Percentiles rank a stretch among this genome's conserved stretches.
Evolutionary conservation across 2,113 vertebrate genomes (phyloP).

Genomic region (Chionis minor): DNA sequence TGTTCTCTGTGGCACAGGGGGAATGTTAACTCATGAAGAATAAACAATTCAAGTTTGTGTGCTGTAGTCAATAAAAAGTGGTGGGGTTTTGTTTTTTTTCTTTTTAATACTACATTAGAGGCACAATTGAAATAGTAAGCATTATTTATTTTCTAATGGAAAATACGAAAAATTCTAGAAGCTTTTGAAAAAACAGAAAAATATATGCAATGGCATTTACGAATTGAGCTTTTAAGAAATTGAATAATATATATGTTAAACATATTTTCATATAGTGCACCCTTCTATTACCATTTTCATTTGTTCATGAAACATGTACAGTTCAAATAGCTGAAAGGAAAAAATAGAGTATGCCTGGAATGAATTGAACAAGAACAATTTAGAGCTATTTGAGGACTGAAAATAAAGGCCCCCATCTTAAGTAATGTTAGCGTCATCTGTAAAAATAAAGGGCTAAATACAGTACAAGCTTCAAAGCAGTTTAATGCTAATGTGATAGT

Average conservation of each 20-base stretch:
- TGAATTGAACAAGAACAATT: background rate
- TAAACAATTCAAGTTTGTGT: background rate
- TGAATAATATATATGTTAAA: background rate
- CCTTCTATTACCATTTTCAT: background rate
- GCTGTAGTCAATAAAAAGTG: background rate
- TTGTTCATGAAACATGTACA: background rate
- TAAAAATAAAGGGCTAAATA: background rate
- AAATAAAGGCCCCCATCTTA: background rate
- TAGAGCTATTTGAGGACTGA: background rate
- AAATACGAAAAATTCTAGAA: background rate
- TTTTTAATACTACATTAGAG: background rate
- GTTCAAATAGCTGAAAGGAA: background rate
- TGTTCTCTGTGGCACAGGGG: background rate
- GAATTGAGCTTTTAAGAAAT: background rate
- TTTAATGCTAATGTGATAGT: background rate
- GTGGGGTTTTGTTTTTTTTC: accelerated
- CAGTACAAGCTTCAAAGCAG: background rate
- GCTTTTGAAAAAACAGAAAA: background rate
- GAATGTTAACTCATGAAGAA: background rate
- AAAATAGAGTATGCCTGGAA: background rate
- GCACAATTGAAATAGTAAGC: background rate
- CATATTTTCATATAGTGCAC: background rate
- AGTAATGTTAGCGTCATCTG: background rate
- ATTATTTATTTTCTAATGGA: background rate
- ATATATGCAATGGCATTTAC: background rate